Conservation (phyloP, 2,797 vertebrate genomes). For the Telmatherina bonti region DNA sequence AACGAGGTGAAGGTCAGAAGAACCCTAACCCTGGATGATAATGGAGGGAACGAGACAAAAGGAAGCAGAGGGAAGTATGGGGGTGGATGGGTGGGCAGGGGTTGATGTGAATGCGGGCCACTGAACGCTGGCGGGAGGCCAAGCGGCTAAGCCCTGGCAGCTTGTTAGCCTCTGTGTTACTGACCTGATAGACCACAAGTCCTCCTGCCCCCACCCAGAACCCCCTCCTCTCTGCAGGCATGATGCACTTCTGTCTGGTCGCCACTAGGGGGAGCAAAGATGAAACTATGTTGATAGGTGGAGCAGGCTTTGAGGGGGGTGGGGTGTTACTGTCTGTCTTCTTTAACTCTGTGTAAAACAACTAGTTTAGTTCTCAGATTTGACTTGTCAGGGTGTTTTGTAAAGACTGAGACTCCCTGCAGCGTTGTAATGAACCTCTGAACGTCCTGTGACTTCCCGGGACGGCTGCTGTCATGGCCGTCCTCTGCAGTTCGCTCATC, state of each 20-base stretch:
- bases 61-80: slow-evolving; percentile 10
- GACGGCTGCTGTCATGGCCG: slow-evolving; percentile 33
- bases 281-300: slow-evolving; percentile 11
- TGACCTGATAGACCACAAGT: slow-evolving; percentile 84
- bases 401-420: slow-evolving; percentile 34
- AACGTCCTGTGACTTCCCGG: slow-evolving; percentile 39
- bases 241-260: slow-evolving; percentile 23
- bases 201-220: slow-evolving; percentile 14
- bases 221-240: neutral
- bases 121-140: slow-evolving; percentile 78
- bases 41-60: neutral
- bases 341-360: neutral
- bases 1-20: neutral
- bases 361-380: slow-evolving; percentile 17
- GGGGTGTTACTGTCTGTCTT: too few species aligned
- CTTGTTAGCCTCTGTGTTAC: slow-evolving; percentile 88
- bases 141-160: slow-evolving; percentile 84
- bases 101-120: slow-evolving; percentile 76
- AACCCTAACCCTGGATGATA: too few species aligned
- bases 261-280: slow-evolving; percentile 56
- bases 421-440: slow-evolving; percentile 36
- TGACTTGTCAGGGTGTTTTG: too few species aligned
- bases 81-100: neutral
- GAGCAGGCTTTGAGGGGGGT: neutral
- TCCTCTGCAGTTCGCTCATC: slow-evolving; percentile 4